Base-by-base conservation (phyloP, 2,797 vertebrate genomes). In the Acanthopagrus latus region DNA sequence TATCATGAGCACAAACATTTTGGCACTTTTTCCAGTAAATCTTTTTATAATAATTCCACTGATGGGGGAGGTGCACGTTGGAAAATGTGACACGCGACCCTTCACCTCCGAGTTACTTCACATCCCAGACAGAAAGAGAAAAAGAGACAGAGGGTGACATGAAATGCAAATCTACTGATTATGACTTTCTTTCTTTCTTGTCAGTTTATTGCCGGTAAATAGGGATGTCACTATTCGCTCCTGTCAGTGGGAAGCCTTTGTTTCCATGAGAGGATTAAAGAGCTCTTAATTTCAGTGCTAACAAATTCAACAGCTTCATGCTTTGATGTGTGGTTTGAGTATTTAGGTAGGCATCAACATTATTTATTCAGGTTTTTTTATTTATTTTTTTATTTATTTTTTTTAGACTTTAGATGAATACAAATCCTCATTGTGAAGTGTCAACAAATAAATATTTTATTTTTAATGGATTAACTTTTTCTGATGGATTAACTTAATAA, bases 211-310 rank as follows among this genome's bases (percentile, higher is more conserved):
- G 43, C n/a, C 29, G 41, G 47, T 59, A 74, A 81, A 74, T 69
- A 63, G 63, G 12, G 29, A 74, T 59, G 33, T 44, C 54, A 70
- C 51, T 70, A 41, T 67, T 78, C 41, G 25, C 27, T 64, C 43
- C 23, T 73, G 62, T 71, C 74, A 57, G 57, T n/a, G 16, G 62
- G 52, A 83, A 41, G 65, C 44, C 54, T 83, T 85, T 86, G 81
- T 83, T 79, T 76, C 77, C 54, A 76, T 18, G 38, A 74, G 66
- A 77, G 73, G 72, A 86, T 84, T 85, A 59, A 66, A 43, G 33
- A 68, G 65, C 47, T 64, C 57, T 38, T 72, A 48, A 72, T 82
- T 86, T 75, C 52, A 72, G 17, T 57, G 44, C 29, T 21, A 63
- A 38, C 29, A 33, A 27, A 66, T 54, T 29, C 47, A 51, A 41